phyloP scores from a whole-genome alignment of 2,113 vertebrate genomes.

The Eulacestoma nigropectus region DNA sequence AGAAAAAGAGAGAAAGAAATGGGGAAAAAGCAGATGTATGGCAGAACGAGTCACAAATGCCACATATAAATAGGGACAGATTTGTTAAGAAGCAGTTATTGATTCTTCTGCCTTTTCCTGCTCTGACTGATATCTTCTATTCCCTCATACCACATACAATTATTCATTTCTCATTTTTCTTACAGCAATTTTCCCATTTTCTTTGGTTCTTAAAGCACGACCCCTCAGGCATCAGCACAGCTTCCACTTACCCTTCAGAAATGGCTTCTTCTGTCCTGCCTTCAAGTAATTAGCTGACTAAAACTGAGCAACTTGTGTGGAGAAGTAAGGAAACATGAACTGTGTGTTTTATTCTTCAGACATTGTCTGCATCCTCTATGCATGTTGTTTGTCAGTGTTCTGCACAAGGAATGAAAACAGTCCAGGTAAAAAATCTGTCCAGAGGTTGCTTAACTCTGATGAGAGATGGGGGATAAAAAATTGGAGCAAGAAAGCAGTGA shows the following conservation, averaged over 20 bases:
- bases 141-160: not conserved
- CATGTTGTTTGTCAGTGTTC: not conserved
- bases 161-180: not conserved
- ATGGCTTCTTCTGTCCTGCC: not conserved
- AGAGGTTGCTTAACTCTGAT: not conserved
- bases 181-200: not conserved
- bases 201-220: not conserved
- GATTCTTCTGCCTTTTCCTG: not conserved
- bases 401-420: not conserved
- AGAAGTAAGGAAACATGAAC: not conserved
- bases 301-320: not conserved
- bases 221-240: not conserved
- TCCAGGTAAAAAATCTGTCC: not conserved
- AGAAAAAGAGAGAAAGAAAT: not conserved
- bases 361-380: accelerated
- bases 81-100: slow-evolving; percentile 5
- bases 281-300: not conserved
- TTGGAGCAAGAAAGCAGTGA: not conserved
- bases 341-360: not conserved
- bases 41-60: not conserved
- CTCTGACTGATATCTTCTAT: not conserved
- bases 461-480: not conserved
- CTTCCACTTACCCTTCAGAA: not conserved
- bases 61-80: not conserved
- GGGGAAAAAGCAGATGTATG: not conserved